These are phyloP conservation scores for Meteorus cinctellus DNA, from an alignment of 2,888 invertebrate genomes.

Conservation along the genomic window DNA sequence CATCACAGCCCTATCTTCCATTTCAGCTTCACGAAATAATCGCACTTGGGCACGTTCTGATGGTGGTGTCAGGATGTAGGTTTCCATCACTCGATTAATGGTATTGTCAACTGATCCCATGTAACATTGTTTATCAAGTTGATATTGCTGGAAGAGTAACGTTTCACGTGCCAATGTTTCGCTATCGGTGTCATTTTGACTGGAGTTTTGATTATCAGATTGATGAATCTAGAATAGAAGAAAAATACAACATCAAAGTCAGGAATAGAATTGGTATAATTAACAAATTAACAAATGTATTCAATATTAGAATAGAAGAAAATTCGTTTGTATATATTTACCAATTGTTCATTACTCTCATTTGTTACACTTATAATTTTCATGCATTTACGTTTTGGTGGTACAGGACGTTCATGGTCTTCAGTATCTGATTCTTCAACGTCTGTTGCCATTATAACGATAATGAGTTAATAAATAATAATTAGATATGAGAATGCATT, in stretches of 20 bases:
- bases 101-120: constrained; percentile 80
- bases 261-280: neutral
- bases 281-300: constrained; percentile 5
- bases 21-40: constrained; percentile 74
- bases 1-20: constrained; percentile 82
- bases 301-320: neutral
- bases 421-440: constrained; percentile 69
- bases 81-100: constrained; percentile 81
- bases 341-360: constrained; percentile 36
- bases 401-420: constrained; percentile 64
- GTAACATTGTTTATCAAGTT: constrained; percentile 75
- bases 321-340: constrained; percentile 9
- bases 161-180: constrained; percentile 61
- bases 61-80: constrained; percentile 76
- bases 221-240: constrained; percentile 32
- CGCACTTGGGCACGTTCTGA: constrained; percentile 69
- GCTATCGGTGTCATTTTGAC: constrained; percentile 49
- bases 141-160: constrained; percentile 80
- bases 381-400: constrained; percentile 65
- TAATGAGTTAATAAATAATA: neutral
- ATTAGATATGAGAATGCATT: constrained; percentile 16
- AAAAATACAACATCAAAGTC: neutral
- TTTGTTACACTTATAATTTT: constrained; percentile 43
- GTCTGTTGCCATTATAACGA: constrained; percentile 67
- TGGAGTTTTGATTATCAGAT: constrained; percentile 17